Conservation (phyloP, 2,797 vertebrate species). For the Echeneis naucrates region DNA sequence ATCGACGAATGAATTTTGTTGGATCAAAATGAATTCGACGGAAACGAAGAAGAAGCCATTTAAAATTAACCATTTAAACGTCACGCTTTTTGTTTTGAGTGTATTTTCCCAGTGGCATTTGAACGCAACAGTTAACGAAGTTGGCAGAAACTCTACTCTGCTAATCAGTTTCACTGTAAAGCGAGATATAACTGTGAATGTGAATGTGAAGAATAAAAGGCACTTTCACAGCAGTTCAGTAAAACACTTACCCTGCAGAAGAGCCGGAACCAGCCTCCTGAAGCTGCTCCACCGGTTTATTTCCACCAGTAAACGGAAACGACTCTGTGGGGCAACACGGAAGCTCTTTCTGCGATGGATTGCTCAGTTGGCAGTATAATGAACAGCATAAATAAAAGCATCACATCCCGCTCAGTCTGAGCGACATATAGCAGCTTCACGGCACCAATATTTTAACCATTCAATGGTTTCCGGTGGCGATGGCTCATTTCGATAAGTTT, state of each 20-base stretch:
- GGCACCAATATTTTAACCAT: background rate
- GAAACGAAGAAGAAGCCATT: background rate
- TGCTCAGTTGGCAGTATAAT: background rate
- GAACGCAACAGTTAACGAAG: constrained; percentile 9
- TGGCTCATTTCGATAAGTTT: constrained; percentile 11
- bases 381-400: accelerated
- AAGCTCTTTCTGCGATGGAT: background rate
- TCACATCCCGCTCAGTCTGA: background rate
- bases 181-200: no score
- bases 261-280: accelerated
- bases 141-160: background rate
- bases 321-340: background rate
- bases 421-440: background rate
- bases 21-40: background rate
- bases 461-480: accelerated
- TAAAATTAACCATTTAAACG: no score
- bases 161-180: background rate
- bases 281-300: background rate
- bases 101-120: background rate
- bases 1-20: no score
- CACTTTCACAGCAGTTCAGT: accelerated
- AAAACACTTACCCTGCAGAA: accelerated
- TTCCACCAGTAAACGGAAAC: constrained; percentile 11
- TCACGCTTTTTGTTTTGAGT: background rate
- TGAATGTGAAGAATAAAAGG: no score